Percentiles rank a stretch among this genome's conserved stretches.
Conservation (phyloP, 2,797 vertebrate species). For the Ciconia nigra region DNA sequence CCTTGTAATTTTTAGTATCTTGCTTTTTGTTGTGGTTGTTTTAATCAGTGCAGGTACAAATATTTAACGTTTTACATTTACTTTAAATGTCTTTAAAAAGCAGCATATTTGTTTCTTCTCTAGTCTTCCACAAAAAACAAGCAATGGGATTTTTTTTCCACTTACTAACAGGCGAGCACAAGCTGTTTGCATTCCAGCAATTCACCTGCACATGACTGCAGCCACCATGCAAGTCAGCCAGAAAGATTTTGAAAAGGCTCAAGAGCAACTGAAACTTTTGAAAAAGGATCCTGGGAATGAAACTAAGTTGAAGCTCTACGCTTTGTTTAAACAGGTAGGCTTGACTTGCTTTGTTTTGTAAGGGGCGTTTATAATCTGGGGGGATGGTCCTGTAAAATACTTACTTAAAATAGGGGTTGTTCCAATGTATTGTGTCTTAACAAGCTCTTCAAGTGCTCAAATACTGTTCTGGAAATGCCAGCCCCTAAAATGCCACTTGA, state of each 20-base stretch:
- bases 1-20: not conserved
- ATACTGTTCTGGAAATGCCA: not conserved
- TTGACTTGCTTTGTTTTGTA: not conserved
- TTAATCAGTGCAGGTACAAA: not conserved
- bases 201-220: slow-evolving; percentile 72
- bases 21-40: not conserved
- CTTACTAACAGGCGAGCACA: not conserved
- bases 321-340: slow-evolving; percentile 91
- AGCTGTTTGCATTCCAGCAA: slow-evolving; percentile 3
- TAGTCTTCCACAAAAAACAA: not conserved
- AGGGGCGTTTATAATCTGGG: not conserved
- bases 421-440: not conserved
- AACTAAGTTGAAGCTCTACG: slow-evolving; percentile 88
- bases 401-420: not conserved
- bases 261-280: slow-evolving; percentile 79
- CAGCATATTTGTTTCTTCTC: not conserved
- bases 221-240: slow-evolving; percentile 74
- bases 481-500: not conserved
- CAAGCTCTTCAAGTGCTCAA: not conserved
- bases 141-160: not conserved
- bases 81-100: not conserved
- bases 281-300: slow-evolving; percentile 89
- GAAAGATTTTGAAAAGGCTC: slow-evolving; percentile 85
- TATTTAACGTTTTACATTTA: not conserved
- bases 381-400: not conserved